Percentiles rank a stretch among this genome's conserved stretches.
Evolutionary conservation across 2,797 vertebrate genomes (phyloP).

Genomic region (Neosalanx taihuensis): DNA sequence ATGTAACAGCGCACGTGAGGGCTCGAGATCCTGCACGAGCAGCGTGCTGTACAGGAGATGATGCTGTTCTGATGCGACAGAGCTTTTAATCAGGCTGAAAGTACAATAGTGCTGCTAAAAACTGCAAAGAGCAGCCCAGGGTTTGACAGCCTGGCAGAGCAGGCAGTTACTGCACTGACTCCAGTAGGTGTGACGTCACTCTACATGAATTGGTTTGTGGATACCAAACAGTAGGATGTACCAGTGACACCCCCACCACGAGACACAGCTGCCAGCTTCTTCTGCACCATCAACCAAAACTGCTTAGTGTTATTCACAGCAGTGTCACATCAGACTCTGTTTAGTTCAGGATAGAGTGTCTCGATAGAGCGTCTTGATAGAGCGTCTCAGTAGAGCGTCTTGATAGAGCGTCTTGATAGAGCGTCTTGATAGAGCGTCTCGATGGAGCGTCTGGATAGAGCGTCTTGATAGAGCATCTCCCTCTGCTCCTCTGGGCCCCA

Average conservation of each 20-base stretch:
- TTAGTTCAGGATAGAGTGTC: conserved; percentile 1
- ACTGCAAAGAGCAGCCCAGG: too few species aligned
- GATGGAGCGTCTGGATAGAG: too few species aligned
- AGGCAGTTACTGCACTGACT: too few species aligned
- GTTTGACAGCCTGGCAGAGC: too few species aligned
- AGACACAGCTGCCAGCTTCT: neutral
- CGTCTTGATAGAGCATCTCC: neutral
- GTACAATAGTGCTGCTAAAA: too few species aligned
- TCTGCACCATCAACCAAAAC: neutral
- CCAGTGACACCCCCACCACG: too few species aligned
- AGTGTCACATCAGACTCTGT: neutral
- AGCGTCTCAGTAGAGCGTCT: too few species aligned
- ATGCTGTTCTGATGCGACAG: neutral
- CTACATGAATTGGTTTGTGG: too few species aligned
- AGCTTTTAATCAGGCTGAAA: neutral
- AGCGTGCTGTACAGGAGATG: neutral
- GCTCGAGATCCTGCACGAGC: neutral
- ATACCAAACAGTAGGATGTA: too few species aligned
- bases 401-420: too few species aligned
- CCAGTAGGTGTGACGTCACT: neutral
- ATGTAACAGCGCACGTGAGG: neutral
- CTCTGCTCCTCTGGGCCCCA: conserved; percentile 30
- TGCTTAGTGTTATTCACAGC: neutral
- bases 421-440: too few species aligned
- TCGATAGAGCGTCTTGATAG: too few species aligned